Evolutionary conservation across 2,888 invertebrate genomes (phyloP).

Genomic region (Seira sanloemensis): DNA sequence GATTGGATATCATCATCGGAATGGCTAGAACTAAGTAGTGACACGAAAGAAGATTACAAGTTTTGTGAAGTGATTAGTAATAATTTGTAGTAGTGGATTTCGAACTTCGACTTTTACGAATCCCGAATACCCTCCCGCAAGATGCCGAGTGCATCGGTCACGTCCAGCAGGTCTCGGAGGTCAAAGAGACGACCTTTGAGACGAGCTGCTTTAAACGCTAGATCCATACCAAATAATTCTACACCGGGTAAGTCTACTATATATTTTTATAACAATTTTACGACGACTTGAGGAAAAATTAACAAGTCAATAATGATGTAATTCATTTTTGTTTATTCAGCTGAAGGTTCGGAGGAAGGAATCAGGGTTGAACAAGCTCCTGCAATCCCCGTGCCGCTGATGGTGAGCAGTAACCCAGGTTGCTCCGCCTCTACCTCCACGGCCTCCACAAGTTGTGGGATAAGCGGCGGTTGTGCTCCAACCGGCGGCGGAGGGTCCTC

Average conservation of each 20-base stretch:
- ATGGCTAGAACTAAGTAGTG: no score
- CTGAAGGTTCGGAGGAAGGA: conserved; percentile 69
- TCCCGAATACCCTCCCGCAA: conserved; percentile 76
- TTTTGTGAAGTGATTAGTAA: not conserved
- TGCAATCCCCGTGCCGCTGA: conserved; percentile 65
- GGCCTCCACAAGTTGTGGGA: conserved; percentile 2
- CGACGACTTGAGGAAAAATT: not conserved
- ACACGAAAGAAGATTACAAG: no score
- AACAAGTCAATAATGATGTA: not conserved
- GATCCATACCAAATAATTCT: conserved; percentile 62
- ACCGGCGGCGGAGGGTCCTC: conserved; percentile 71
- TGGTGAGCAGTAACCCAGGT: conserved; percentile 69
- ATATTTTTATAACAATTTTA: not conserved
- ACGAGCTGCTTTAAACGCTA: conserved; percentile 78
- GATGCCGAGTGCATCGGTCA: conserved; percentile 97
- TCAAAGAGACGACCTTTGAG: conserved; percentile 94
- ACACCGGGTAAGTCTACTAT: conserved; percentile 52
- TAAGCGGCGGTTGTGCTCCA: conserved; percentile 41
- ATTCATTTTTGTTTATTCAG: not conserved
- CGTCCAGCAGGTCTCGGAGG: conserved; percentile 92
- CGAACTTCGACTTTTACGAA: not conserved
- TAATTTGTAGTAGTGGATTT: not conserved
- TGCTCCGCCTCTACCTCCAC: conserved; percentile 56
- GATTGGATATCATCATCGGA: no score
- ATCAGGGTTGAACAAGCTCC: conserved; percentile 70